Evolutionary conservation across 1,140 invertebrate genomes (phyloP), one percentile per base, ranked within the genome.

Genomic region (Drosophila nasuta): DNA sequence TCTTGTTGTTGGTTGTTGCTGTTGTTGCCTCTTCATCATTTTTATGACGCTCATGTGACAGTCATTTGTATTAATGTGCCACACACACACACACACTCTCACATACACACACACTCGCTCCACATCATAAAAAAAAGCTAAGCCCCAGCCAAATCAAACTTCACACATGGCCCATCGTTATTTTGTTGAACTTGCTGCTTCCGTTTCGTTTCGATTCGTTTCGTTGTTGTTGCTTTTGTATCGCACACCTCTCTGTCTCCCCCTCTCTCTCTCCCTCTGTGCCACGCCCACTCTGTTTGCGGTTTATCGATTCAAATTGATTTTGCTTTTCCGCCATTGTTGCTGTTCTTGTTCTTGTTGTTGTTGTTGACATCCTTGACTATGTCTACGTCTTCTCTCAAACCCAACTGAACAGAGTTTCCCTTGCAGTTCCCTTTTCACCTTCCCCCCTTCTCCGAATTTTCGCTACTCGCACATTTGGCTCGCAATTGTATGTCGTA

Each of bases 251-350:
- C 8, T 25, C 58, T 33, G 28, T 10, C 15, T 10, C 1, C 3
- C 15, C 35, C 7, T 13, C 13, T 13, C 15, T 25, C n/a, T 48
- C 8, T 25, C 49, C 25, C 35, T 11, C 15, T 20, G 20, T 25
- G 63, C 38, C 3, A 52, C 54, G 65, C 60, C 78, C 65, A 63
- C 79, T 62, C 79, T 76, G 70, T 82, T 82, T 82, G 81, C 68
- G 81, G 81, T 82, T 81, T 82, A 81, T 82, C 81, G 80, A 82
- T 82, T 82, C 81, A 82, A 82, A 82, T 82, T 82, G 81, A 82
- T 82, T 82, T 82, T 82, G 79, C 66, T 75, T 80, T 77, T 77
- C 74, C 64, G 74, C 48, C 69, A 54, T 73, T 72, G 35, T 72
- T 66, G 63, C 66, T 65, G n/a, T 57, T 75, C 8, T 52, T 20